A percentile compares a stretch with the other conserved stretches of the same genome.
phyloP scores from a whole-genome alignment of 2,113 vertebrate genomes.

The Macaca mulatta region DNA sequence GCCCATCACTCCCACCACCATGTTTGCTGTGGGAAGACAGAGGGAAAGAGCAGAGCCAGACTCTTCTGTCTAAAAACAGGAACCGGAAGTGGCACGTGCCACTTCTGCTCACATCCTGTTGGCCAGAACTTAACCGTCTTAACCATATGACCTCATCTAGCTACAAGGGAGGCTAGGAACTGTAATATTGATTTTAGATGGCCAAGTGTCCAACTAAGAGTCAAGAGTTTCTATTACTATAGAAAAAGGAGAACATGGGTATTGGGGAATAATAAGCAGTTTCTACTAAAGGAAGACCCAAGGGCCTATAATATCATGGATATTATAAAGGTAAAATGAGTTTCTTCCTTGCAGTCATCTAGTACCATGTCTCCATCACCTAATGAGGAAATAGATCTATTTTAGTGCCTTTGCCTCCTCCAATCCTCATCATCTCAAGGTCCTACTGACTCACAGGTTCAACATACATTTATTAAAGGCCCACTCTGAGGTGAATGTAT shows the following conservation, averaged over 20 bases:
- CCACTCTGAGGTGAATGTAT: background rate
- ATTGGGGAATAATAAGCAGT: background rate
- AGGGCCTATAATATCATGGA: background rate
- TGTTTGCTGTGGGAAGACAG: background rate
- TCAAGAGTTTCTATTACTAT: background rate
- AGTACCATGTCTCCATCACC: background rate
- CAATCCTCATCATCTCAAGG: background rate
- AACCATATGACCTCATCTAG: background rate
- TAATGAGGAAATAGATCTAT: background rate
- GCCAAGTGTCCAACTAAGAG: background rate
- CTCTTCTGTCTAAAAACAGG: background rate
- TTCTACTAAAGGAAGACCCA: background rate
- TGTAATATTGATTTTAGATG: background rate
- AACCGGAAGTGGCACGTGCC: background rate
- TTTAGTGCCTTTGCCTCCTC: background rate
- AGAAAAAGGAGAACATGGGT: background rate
- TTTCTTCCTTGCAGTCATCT: background rate
- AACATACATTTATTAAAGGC: background rate
- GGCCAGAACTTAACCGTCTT: background rate
- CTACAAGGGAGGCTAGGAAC: background rate
- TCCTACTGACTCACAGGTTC: background rate
- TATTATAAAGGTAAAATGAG: background rate
- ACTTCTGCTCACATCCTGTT: background rate
- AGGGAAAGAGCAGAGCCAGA: background rate
- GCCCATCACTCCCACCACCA: background rate